Percentiles rank a stretch among this genome's conserved stretches.
These are phyloP conservation scores for Mohoua ochrocephala DNA, from an alignment of 2,113 vertebrate species.

Conservation along the genomic window DNA sequence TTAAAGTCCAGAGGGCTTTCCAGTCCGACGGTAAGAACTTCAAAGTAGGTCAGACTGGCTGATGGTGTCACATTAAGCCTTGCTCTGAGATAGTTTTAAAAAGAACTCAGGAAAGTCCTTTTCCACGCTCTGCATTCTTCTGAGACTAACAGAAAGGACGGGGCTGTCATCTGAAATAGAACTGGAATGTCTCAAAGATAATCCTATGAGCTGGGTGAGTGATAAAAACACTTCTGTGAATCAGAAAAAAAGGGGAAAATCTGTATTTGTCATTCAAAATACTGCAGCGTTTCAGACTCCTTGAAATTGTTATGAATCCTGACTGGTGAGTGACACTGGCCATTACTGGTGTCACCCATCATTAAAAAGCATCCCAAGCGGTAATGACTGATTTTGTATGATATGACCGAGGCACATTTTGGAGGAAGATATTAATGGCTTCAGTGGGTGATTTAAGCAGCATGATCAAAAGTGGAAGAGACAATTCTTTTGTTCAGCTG, in stretches of 20 bases:
- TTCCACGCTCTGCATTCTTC: conserved; percentile 18
- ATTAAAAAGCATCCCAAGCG: background rate
- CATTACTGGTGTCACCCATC: background rate
- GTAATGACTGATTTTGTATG: background rate
- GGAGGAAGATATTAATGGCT: background rate
- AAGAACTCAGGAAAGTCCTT: conserved; percentile 7
- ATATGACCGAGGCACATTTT: background rate
- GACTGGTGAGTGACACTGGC: background rate
- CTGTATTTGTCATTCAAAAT: conserved; percentile 11
- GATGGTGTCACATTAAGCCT: background rate
- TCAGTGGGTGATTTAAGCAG: background rate
- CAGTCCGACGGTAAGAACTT: background rate
- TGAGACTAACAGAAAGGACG: conserved; percentile 27
- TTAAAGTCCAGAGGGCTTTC: background rate
- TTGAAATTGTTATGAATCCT: background rate
- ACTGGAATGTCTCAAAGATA: conserved; percentile 24
- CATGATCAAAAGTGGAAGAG: background rate
- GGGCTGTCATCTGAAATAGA: conserved; percentile 50
- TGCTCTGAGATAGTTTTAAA: background rate
- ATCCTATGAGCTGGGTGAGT: conserved; percentile 33
- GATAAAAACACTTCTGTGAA: background rate
- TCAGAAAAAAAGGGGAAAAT: conserved; percentile 4
- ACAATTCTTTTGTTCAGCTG: conserved; percentile 20
- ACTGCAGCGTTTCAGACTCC: background rate
- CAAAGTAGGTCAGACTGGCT: conserved; percentile 38